Conservation (phyloP, 2,113 vertebrate species). For the Chitala chitala region DNA sequence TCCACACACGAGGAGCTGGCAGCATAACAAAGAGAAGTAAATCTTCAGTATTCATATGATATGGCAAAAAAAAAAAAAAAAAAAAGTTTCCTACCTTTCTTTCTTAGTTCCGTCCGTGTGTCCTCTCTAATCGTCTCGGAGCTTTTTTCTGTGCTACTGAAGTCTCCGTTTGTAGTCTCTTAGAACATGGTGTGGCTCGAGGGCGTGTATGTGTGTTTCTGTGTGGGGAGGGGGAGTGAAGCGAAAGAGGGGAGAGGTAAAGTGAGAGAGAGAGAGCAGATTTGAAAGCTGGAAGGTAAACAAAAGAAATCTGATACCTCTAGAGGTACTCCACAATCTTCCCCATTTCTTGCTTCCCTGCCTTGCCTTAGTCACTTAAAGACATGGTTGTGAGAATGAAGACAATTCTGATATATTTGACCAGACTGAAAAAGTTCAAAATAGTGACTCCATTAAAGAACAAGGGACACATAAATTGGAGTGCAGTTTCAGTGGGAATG, state of each 20-base stretch:
- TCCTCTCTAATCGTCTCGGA: background rate
- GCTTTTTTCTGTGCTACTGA: slow-evolving; percentile 22
- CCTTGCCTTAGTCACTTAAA: background rate
- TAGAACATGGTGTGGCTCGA: slow-evolving; percentile 32
- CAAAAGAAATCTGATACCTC: slow-evolving; percentile 48
- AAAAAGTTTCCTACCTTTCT: background rate
- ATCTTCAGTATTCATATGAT: background rate
- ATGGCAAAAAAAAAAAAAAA: background rate
- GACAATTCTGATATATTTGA: background rate
- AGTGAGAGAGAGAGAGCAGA: slow-evolving; percentile 24
- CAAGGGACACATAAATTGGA: background rate
- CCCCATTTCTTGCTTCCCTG: slow-evolving; percentile 23
- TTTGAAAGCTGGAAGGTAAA: slow-evolving; percentile 32
- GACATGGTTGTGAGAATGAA: background rate
- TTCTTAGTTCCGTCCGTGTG: background rate
- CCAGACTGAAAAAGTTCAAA: background rate
- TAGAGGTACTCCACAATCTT: slow-evolving; percentile 41
- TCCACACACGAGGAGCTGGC: background rate
- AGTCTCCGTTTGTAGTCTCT: slow-evolving; percentile 29
- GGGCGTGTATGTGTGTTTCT: slow-evolving; percentile 26
- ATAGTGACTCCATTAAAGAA: background rate
- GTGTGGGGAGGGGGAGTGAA: slow-evolving; percentile 11
- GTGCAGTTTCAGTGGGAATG: background rate
- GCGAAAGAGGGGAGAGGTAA: slow-evolving; percentile 29
- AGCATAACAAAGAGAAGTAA: slow-evolving; percentile 10